These are phyloP conservation scores for Halcyon leucocephala DNA, from an alignment of 2,797 vertebrate species.

Conservation along the genomic window DNA sequence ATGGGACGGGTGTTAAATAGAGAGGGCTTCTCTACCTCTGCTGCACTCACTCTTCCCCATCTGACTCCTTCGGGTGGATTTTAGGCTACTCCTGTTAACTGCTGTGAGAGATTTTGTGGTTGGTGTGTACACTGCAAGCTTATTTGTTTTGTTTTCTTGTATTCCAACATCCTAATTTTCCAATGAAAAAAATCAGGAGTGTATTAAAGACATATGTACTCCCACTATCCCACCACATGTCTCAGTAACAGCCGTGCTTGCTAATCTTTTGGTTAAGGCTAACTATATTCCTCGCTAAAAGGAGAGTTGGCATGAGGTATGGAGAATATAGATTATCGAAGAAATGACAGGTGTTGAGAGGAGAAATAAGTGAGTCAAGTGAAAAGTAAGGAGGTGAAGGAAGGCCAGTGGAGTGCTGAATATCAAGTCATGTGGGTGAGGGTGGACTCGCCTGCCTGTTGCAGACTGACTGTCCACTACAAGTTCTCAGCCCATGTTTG, in stretches of 20 bases:
- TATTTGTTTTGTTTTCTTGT: constrained; percentile 13
- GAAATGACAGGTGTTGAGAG: not conserved
- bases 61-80: not conserved
- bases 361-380: not conserved
- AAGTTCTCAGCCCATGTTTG: not conserved
- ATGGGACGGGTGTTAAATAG: not conserved
- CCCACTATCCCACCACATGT: not conserved
- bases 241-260: not conserved
- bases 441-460: not conserved
- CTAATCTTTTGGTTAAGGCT: not conserved
- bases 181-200: not conserved
- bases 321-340: not conserved
- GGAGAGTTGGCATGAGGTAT: not conserved
- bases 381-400: not conserved
- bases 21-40: not conserved
- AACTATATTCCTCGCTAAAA: not conserved
- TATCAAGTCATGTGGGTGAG: not conserved
- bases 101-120: not conserved
- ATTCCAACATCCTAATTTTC: not conserved
- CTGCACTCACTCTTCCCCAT: not conserved
- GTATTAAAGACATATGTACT: not conserved
- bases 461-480: not conserved
- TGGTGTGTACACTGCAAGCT: not conserved
- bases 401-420: not conserved
- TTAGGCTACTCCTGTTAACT: not conserved